Conservation (phyloP, 2,113 vertebrate species). For the Vulpes ferrilata region DNA sequence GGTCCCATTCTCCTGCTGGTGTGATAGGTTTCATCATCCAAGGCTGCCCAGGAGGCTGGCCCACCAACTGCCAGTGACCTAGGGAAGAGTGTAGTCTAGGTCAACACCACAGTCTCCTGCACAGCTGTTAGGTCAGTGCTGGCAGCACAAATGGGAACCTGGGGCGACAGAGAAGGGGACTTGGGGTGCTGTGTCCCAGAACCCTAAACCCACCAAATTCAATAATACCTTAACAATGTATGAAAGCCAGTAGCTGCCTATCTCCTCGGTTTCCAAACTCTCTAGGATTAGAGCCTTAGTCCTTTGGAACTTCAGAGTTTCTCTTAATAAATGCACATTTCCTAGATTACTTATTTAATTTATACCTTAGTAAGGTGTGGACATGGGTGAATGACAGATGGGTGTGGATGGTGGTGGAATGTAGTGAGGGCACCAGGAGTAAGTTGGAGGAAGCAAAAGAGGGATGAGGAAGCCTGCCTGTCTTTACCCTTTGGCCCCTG, state of each 20-base stretch:
- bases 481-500: not conserved
- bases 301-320: not conserved
- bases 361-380: not conserved
- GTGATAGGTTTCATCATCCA: constrained; percentile 55
- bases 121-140: not conserved
- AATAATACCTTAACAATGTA: not conserved
- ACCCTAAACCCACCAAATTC: not conserved
- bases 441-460: not conserved
- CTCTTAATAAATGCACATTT: not conserved
- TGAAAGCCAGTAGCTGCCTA: not conserved
- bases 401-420: not conserved
- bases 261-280: not conserved
- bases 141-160: not conserved
- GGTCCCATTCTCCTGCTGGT: not conserved
- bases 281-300: not conserved
- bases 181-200: not conserved
- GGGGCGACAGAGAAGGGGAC: not conserved
- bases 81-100: not conserved
- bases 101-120: fast-evolving
- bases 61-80: constrained; percentile 61
- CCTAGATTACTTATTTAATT: not conserved
- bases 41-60: constrained; percentile 21
- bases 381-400: not conserved
- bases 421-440: not conserved
- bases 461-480: not conserved